phyloP scores from a whole-genome alignment of 2,888 invertebrate genomes.

The Troides aeacus region DNA sequence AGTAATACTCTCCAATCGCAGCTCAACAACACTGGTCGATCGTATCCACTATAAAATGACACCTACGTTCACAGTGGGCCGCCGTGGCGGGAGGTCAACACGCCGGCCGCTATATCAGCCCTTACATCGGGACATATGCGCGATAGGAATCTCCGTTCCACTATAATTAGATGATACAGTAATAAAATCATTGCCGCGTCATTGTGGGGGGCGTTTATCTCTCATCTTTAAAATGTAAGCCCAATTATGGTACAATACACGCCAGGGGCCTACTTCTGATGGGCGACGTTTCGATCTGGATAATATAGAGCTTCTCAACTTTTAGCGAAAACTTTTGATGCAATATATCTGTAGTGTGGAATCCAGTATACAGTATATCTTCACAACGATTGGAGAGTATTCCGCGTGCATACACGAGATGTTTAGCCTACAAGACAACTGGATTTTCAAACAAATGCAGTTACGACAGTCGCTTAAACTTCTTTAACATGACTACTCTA shows the following conservation, averaged over 20 bases:
- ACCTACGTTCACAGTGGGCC: conserved; percentile 3
- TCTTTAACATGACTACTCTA: too few species aligned
- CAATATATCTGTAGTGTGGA: too few species aligned
- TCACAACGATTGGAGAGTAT: too few species aligned
- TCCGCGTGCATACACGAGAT: too few species aligned
- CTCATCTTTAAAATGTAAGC: conserved; percentile 42
- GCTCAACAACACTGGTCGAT: conserved; percentile 1
- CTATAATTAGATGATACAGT: conserved; percentile 72
- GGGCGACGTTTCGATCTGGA: too few species aligned
- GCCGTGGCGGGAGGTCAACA: conserved; percentile 28
- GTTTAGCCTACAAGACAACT: too few species aligned
- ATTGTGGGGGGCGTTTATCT: conserved; percentile 41
- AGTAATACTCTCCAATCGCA: conserved; percentile 3
- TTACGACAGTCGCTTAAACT: too few species aligned
- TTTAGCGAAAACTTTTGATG: too few species aligned
- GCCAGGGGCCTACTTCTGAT: neutral
- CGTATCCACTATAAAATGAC: conserved; percentile 25
- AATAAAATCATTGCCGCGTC: conserved; percentile 67
- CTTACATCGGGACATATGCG: conserved; percentile 58
- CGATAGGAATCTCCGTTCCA: conserved; percentile 61
- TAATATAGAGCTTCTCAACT: too few species aligned
- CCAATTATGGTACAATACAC: conserved; percentile 26
- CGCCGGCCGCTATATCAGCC: conserved; percentile 47
- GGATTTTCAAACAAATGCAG: too few species aligned
- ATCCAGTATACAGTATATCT: too few species aligned